Base-by-base conservation (phyloP, 2,113 vertebrate species). In the Theristicus caerulescens region DNA sequence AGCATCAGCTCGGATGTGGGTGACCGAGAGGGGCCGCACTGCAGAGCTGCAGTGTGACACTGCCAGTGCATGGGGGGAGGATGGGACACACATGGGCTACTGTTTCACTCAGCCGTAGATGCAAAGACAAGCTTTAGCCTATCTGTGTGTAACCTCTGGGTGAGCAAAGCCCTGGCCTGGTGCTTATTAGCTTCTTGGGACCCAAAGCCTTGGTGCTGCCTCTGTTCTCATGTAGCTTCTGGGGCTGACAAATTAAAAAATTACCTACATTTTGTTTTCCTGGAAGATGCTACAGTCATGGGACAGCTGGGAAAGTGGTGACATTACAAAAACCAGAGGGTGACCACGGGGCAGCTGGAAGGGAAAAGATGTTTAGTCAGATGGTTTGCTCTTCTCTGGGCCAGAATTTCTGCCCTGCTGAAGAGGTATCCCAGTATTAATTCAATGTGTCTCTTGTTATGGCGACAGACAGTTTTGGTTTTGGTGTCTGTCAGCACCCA, bases 1-100 rank as follows among this genome's bases (percentile, higher is more conserved):
- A 52, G 11, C 57, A 67, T 9, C 38, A 59, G 9, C 29, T 66
- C 5, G 2, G 40, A 40, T 2, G 13, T 0, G 18, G 51, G 19
- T 18, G 55, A 16, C 13, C 1, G 2, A 59, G 59, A 29, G 15
- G 13, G 13, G 27, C 77, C 2, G 2, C 13, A 11, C 22, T 0
- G 1, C n/a, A 71, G 29, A 72, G 44, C 54, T 88, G 66, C 5
- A 10, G 4, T 25, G 24, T 55, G 59, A 21, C 57, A 14, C 38
- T 54, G 66, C 21, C 0, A 1, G n/a, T 42, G 79, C 22, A 6
- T 1, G 2, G 16, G 2, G 7, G 44, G 13, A 73, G 58, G 29
- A 24, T 1, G 4, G 9, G 49, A 10, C 52, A 80, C 38, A 25
- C 0, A 0, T 20, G 26, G 19, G 27, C 47, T 76, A 71, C 57